These are phyloP conservation scores for Toxonevra muliebris DNA, from an alignment of 2,888 invertebrate genomes.

Conservation along the genomic window DNA sequence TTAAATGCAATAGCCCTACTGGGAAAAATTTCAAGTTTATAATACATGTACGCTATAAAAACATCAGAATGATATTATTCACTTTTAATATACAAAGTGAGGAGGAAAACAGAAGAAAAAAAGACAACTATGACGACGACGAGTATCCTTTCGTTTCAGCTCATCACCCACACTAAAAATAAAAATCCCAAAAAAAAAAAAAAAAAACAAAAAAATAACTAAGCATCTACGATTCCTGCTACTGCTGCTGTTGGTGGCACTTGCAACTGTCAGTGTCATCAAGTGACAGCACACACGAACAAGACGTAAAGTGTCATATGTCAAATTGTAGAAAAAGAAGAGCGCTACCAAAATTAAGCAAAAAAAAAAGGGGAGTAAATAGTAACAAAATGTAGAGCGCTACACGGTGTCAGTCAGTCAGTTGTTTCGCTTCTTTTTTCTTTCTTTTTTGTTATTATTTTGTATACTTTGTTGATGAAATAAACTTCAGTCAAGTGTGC, in stretches of 20 bases:
- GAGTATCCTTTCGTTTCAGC: neutral
- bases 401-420: conserved; percentile 5
- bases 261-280: conserved; percentile 31
- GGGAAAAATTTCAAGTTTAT: too few species aligned
- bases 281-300: conserved; percentile 26
- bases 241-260: neutral
- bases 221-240: neutral
- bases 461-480: conserved; percentile 7
- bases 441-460: neutral
- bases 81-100: too few species aligned
- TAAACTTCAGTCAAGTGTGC: conserved; percentile 23
- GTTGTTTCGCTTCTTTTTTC: conserved; percentile 4
- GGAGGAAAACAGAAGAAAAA: neutral
- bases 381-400: neutral
- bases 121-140: neutral
- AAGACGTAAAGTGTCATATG: conserved; percentile 32
- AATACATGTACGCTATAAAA: too few species aligned
- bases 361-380: neutral
- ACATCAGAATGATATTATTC: too few species aligned
- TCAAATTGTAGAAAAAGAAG: conserved; percentile 23
- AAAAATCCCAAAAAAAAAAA: neutral
- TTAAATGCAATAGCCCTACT: too few species aligned
- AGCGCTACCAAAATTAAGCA: conserved; percentile 5
- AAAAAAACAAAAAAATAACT: neutral
- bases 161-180: neutral